Evolutionary conservation across 1,140 invertebrate species (phyloP).

Genomic region (Panagrolaimus sp.): DNA sequence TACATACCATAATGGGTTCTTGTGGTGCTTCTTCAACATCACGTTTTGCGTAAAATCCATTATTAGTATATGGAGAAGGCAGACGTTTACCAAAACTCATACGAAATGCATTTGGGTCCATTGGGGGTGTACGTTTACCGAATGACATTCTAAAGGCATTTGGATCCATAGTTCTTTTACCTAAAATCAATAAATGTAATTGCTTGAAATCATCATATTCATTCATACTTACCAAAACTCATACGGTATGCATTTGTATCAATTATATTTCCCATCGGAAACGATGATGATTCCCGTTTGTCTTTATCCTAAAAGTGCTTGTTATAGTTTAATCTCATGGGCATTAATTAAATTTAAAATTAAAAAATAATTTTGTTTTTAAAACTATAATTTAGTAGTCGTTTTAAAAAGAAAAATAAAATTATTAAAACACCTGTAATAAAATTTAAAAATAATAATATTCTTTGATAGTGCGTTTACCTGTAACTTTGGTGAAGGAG

Average conservation of each 20-base stretch:
- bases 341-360: no score
- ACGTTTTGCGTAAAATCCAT: no score
- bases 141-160: slow-evolving; percentile 11
- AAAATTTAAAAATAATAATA: no score
- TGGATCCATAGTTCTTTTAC: slow-evolving; percentile 6
- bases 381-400: no score
- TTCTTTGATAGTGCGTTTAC: no score
- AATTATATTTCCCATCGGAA: neutral
- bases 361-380: no score
- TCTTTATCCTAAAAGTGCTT: no score
- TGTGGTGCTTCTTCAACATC: neutral
- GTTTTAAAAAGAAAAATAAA: no score
- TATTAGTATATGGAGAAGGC: neutral
- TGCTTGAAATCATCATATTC: neutral
- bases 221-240: slow-evolving; percentile 14
- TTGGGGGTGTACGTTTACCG: neutral
- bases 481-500: no score
- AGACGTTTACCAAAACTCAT: slow-evolving; percentile 12
- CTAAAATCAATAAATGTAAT: neutral
- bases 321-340: no score
- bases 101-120: slow-evolving; percentile 9
- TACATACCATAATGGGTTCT: slow-evolving; percentile 9
- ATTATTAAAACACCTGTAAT: no score
- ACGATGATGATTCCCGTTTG: no score
- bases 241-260: slow-evolving; percentile 7